Conservation (phyloP, 2,113 vertebrate genomes). For the Crotophaga sulcirostris region DNA sequence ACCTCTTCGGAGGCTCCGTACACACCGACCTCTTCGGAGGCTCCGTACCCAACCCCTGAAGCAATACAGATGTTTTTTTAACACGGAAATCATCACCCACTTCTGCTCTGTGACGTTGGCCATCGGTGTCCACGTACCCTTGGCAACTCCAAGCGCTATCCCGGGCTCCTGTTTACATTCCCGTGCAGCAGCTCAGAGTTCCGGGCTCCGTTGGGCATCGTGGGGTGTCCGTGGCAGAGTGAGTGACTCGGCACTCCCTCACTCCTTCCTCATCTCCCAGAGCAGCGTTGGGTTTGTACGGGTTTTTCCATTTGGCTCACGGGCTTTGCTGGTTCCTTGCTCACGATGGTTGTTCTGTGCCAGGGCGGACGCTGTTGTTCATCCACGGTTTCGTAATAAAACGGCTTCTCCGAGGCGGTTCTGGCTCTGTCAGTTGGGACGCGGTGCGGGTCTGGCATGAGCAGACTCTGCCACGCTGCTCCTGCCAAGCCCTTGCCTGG, state of each 20-base stretch:
- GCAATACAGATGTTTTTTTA: neutral
- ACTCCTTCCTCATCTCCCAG: neutral
- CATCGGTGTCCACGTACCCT: neutral
- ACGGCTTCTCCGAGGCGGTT: neutral
- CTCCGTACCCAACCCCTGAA: neutral
- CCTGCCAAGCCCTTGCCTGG: too few species aligned
- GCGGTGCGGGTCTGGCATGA: too few species aligned
- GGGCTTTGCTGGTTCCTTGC: neutral
- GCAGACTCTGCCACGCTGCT: too few species aligned
- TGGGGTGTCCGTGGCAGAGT: too few species aligned
- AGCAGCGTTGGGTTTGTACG: neutral
- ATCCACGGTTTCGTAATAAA: slow-evolving; percentile 43
- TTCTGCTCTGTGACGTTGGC: neutral
- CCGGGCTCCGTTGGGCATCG: too few species aligned
- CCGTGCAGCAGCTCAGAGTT: neutral
- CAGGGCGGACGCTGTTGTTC: neutral
- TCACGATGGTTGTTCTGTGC: neutral
- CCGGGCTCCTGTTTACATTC: neutral
- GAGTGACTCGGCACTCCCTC: neutral
- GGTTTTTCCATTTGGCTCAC: neutral
- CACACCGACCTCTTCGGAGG: too few species aligned
- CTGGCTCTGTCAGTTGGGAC: neutral
- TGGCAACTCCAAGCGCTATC: neutral
- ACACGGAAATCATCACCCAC: neutral
- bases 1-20: too few species aligned